Conservation (phyloP, 1,140 invertebrate genomes). For the Drosophila grimshawi region DNA sequence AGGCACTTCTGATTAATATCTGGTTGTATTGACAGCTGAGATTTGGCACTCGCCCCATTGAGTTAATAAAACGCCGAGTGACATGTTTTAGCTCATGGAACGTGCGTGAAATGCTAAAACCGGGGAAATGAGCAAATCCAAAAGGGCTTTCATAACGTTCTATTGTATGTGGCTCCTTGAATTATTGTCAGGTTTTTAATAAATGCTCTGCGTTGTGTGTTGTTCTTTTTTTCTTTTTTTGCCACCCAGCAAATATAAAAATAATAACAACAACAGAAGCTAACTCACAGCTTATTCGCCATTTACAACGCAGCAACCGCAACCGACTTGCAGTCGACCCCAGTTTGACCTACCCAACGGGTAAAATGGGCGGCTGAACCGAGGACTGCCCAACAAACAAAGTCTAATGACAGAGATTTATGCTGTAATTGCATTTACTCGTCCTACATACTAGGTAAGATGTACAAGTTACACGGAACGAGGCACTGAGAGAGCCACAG, state of each 20-base stretch:
- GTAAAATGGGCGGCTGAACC: slow-evolving; percentile 16
- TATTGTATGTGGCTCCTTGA: slow-evolving; percentile 14
- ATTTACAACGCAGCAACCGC: slow-evolving; percentile 54
- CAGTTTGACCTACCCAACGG: slow-evolving; percentile 22
- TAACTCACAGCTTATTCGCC: slow-evolving; percentile 65
- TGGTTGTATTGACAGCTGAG: slow-evolving; percentile 79
- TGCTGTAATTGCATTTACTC: slow-evolving; percentile 78
- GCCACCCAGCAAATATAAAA: slow-evolving; percentile 5
- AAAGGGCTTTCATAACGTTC: slow-evolving; percentile 27
- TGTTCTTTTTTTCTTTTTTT: slow-evolving; percentile 28
- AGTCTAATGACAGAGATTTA: slow-evolving; percentile 82
- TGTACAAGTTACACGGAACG: background rate
- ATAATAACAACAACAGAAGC: slow-evolving; percentile 10
- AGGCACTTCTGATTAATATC: slow-evolving; percentile 73
- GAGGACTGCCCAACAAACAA: slow-evolving; percentile 65
- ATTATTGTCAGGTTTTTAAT: slow-evolving; percentile 38
- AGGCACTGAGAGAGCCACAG: background rate
- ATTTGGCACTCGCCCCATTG: slow-evolving; percentile 52
- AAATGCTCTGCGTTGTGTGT: slow-evolving; percentile 30
- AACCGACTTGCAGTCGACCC: slow-evolving; percentile 40
- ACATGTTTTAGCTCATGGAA: slow-evolving; percentile 63
- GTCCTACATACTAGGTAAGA: slow-evolving; percentile 8
- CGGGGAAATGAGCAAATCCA: slow-evolving; percentile 40
- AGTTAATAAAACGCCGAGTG: slow-evolving; percentile 75
- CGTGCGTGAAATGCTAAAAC: slow-evolving; percentile 60